A percentile compares a stretch with the other conserved stretches of the same genome.
Conservation (phyloP, 1,140 invertebrate genomes). For the Drosophila rhopaloa region DNA sequence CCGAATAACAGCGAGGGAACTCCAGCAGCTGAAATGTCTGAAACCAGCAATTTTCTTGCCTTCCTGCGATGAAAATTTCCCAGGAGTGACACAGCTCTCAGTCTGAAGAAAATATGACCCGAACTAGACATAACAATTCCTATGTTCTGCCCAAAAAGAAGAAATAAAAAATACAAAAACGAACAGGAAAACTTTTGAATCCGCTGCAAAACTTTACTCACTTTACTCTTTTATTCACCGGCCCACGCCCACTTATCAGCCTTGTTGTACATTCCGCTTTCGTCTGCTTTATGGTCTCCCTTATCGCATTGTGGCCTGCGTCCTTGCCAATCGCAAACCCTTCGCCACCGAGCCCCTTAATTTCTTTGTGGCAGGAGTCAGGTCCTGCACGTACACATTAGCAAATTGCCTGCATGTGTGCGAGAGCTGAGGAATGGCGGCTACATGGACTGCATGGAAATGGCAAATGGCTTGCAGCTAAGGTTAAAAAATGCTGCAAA, state of each 20-base stretch:
- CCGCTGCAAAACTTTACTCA: constrained; percentile 60
- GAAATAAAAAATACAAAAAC: neutral
- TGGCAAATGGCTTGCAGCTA: constrained; percentile 44
- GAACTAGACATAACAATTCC: constrained; percentile 61
- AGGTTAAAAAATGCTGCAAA: constrained; percentile 39
- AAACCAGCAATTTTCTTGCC: constrained; percentile 57
- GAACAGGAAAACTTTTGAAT: constrained; percentile 53
- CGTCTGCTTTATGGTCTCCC: constrained; percentile 41
- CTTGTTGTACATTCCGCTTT: constrained; percentile 46
- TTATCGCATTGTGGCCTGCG: constrained; percentile 29
- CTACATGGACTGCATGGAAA: constrained; percentile 23
- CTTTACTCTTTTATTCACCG: constrained; percentile 53
- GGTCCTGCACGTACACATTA: constrained; percentile 72
- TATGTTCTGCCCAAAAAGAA: constrained; percentile 10
- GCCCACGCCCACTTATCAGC: constrained; percentile 54
- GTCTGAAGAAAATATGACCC: constrained; percentile 64
- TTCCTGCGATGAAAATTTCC: constrained; percentile 45
- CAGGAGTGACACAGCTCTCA: constrained; percentile 28
- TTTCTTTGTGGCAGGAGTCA: constrained; percentile 62
- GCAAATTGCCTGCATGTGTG: constrained; percentile 67
- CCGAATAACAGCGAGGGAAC: constrained; percentile 21
- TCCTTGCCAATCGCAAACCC: constrained; percentile 26
- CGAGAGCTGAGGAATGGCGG: constrained; percentile 16
- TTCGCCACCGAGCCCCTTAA: constrained; percentile 46
- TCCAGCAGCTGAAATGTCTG: constrained; percentile 46